Evolutionary conservation across 2,113 vertebrate genomes (phyloP).

Genomic region (Pterophyllum scalare): DNA sequence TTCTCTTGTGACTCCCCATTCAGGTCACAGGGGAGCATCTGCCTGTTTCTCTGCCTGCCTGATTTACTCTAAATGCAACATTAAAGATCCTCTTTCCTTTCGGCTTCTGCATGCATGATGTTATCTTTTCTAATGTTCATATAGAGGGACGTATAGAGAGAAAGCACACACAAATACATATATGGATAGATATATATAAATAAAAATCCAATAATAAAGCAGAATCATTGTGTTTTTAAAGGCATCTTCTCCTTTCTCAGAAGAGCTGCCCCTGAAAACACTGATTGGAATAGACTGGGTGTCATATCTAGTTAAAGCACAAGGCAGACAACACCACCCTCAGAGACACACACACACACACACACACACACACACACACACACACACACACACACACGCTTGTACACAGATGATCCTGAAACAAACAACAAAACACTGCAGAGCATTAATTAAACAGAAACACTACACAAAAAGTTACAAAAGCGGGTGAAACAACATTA

Average conservation of each 20-base stretch:
- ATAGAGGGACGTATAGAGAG: neutral
- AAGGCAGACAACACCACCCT: slow-evolving; percentile 71
- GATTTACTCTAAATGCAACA: slow-evolving; percentile 98
- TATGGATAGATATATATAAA: neutral
- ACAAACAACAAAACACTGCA: slow-evolving; percentile 6
- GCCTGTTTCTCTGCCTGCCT: slow-evolving; percentile 88
- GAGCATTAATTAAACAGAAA: slow-evolving; percentile 8
- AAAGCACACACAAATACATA: neutral
- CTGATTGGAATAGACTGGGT: slow-evolving; percentile 89
- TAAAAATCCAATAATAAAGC: neutral
- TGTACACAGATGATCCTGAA: neutral
- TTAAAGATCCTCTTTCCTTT: slow-evolving; percentile 86
- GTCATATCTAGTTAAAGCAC: slow-evolving; percentile 91
- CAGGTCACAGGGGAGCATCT: slow-evolving; percentile 93
- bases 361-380: slow-evolving; percentile 47
- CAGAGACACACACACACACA: slow-evolving; percentile 73
- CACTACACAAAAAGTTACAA: neutral
- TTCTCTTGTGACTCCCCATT: slow-evolving; percentile 91
- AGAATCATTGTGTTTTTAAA: neutral
- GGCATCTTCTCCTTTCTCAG: neutral
- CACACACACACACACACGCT: neutral
- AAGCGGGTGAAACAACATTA: neutral
- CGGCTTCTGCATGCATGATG: slow-evolving; percentile 9
- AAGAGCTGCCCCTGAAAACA: slow-evolving; percentile 75
- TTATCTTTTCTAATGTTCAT: slow-evolving; percentile 51